These are phyloP conservation scores for Corythornis cristatus DNA, from an alignment of 2,113 vertebrate genomes.

Conservation along the genomic window DNA sequence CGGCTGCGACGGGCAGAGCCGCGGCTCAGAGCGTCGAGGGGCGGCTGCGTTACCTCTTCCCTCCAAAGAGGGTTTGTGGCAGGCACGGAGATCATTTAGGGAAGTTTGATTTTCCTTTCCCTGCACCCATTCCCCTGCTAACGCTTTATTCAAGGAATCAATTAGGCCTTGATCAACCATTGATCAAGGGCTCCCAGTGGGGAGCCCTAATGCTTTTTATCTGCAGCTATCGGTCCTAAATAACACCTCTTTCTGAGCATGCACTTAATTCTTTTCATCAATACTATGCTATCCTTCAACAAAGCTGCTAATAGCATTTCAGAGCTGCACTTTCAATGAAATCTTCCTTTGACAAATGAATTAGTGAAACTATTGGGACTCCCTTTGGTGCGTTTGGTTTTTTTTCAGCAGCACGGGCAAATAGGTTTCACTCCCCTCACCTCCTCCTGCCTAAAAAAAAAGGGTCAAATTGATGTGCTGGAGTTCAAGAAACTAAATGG, in stretches of 20 bases:
- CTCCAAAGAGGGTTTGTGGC: background rate
- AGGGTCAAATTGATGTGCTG: background rate
- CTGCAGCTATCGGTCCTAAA: slow-evolving; percentile 21
- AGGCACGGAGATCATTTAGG: background rate
- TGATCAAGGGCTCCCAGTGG: slow-evolving; percentile 7
- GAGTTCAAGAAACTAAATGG: background rate
- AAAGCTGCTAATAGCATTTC: slow-evolving; percentile 46
- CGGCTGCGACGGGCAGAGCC: background rate
- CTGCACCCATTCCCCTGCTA: slow-evolving; percentile 4
- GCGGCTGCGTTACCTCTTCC: background rate
- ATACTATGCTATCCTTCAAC: slow-evolving; percentile 5
- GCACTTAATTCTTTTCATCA: slow-evolving; percentile 52
- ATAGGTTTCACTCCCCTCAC: background rate
- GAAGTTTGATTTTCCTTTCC: slow-evolving; percentile 37
- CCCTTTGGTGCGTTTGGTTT: background rate
- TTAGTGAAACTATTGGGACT: slow-evolving; percentile 2
- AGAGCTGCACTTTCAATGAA: slow-evolving; percentile 10
- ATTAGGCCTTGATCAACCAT: slow-evolving; percentile 35
- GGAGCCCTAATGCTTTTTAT: slow-evolving; percentile 53
- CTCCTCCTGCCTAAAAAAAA: background rate
- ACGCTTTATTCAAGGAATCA: slow-evolving; percentile 47
- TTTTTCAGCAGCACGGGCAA: background rate
- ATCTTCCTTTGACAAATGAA: slow-evolving; percentile 32
- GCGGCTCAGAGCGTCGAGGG: background rate
- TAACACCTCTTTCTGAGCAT: slow-evolving; percentile 32